Percentiles rank a stretch among this genome's conserved stretches.
phyloP scores from a whole-genome alignment of 2,113 vertebrate species.

The Ailuropoda melanoleuca region DNA sequence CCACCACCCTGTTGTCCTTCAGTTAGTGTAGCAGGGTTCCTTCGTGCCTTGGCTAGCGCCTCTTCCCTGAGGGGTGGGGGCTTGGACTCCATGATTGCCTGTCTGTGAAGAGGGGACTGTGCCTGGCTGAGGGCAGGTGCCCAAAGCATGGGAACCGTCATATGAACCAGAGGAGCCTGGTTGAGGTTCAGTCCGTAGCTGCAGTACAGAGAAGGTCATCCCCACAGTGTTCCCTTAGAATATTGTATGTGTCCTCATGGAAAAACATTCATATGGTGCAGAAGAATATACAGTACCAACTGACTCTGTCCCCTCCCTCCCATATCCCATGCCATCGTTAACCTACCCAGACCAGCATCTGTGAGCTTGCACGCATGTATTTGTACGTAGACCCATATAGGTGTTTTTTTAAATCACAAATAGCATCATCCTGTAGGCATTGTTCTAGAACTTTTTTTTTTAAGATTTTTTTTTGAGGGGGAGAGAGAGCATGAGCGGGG shows the following conservation, averaged over 20 bases:
- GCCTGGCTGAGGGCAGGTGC: neutral
- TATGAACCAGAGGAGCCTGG: neutral
- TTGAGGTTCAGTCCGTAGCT: neutral
- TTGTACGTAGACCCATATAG: fast-evolving
- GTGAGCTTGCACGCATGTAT: fast-evolving
- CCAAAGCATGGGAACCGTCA: neutral
- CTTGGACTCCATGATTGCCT: neutral
- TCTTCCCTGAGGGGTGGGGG: neutral
- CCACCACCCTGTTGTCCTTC: neutral
- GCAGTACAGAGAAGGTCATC: neutral
- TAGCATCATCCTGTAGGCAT: neutral
- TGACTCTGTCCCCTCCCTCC: neutral
- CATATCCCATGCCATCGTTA: neutral
- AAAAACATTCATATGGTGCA: neutral
- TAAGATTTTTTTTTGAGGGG: neutral
- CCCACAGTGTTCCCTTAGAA: neutral
- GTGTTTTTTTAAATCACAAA: neutral
- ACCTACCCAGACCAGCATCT: neutral
- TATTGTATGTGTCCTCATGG: neutral
- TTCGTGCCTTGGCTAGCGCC: fast-evolving
- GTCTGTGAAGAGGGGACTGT: fast-evolving
- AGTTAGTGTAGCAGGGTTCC: neutral
- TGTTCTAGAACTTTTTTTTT: neutral
- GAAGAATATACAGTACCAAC: neutral
- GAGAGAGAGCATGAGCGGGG: neutral